Base-by-base conservation (phyloP, 2,888 invertebrate genomes). In the Mythimna impura region DNA sequence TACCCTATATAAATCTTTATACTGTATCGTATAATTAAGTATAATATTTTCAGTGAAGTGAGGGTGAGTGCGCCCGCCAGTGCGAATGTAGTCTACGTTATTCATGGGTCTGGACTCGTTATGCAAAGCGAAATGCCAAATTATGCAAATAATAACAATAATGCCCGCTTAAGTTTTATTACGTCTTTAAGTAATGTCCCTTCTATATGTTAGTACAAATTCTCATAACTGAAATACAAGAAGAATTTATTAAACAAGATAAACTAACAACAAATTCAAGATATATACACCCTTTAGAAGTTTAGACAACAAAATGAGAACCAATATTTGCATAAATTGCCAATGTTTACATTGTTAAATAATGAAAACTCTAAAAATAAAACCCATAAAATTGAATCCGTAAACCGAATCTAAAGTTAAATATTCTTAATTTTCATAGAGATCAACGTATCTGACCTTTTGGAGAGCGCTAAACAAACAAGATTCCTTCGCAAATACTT, bases 141-240 rank as follows among this genome's bases (percentile, higher is more conserved):
- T 93, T 94, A 94, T 94, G 90, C 89, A 91, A 91, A 93, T 91
- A 91, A 90, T 89, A 92, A 92, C 89, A 90, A 90, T 91, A 91
- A 92, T 90, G 88, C 88, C 86, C 87, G 88, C 87, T 89, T 88
- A 83, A 89, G 90, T 89, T 91, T 91, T 91, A 90, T 89, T 88
- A 85, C 81, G 79, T 84, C 85, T 85, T 86, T 84, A 78, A 88
- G 87, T 88, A 87, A 87, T 84, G 85, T 86, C 78, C 81, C 87
- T 83, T 83, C 80, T 85, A 82, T 82, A 81, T 75, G 77, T 84
- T 71, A 76, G 82, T 82, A 74, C 83, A 84, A 52, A 43, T 60
- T 68, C 71, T 84, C 77, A 43, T n/a, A 52, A 20, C n/a, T n/a
- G 20, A 73, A 61, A 25, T 22, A 55, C 6, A 6, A 66, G 52